These are phyloP conservation scores for Machimus atricapillus DNA, from an alignment of 2,888 invertebrate genomes.

Conservation along the genomic window DNA sequence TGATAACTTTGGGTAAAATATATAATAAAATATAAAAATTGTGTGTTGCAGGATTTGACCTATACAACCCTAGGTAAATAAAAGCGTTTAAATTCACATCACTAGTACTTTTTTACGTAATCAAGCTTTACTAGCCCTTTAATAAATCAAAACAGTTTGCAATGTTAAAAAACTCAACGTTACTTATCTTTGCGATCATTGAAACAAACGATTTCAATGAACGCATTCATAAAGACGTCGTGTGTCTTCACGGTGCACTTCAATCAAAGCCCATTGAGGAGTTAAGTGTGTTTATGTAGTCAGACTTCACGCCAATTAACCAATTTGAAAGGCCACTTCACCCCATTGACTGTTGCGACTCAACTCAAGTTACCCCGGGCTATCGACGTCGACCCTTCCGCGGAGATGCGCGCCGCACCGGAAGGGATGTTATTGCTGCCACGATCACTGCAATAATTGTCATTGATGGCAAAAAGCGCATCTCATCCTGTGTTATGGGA, in stretches of 20 bases:
- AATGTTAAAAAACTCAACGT: neutral
- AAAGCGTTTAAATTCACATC: too few species aligned
- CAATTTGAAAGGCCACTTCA: slow-evolving; percentile 56
- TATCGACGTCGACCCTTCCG: neutral
- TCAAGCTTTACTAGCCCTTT: neutral
- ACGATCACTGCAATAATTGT: neutral
- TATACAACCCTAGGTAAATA: too few species aligned
- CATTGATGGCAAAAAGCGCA: slow-evolving; percentile 1
- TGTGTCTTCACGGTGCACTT: neutral
- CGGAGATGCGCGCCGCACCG: neutral
- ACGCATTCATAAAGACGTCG: neutral
- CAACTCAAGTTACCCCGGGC: neutral
- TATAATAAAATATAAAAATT: too few species aligned
- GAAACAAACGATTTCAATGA: neutral
- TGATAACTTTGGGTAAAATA: too few species aligned
- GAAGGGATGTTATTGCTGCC: neutral
- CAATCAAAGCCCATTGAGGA: neutral
- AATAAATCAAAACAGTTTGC: neutral
- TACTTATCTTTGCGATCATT: neutral
- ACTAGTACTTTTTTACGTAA: neutral
- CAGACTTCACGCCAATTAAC: slow-evolving; percentile 63
- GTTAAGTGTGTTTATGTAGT: slow-evolving; percentile 38
- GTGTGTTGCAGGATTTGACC: too few species aligned
- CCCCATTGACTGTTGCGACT: slow-evolving; percentile 54
- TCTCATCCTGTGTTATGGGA: slow-evolving; percentile 4